Base-by-base conservation (phyloP, 1,140 invertebrate species). In the Megathymus violae region DNA sequence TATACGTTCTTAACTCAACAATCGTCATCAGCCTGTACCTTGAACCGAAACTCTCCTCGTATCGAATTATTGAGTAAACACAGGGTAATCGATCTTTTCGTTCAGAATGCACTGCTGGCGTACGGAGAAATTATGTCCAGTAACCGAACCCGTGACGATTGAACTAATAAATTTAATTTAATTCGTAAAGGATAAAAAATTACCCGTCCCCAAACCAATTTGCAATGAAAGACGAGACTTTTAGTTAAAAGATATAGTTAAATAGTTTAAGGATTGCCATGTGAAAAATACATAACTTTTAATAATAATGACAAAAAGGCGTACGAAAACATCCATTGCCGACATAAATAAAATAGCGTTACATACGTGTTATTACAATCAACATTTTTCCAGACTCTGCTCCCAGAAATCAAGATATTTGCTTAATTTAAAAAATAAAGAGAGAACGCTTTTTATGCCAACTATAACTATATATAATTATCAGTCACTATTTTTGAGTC, bases 31-130 rank as follows among this genome's bases (percentile, higher is more conserved):
- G 48, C 73, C 63, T 43, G 27, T 79, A 10, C 4, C 65, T 78
- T 73, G 25, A 10, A 44, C 40, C 64, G 67, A 58, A 60, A 54
- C 59, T 40, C 67, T 67, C 15, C 62, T 69, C 78, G 81, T 84
- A 89, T 88, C 87, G 85, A 89, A 89, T 89, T 89, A 89, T 89
- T 89, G 85, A 85, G 85, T 88, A 89, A 89, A 89, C 84, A 89
- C 83, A 77, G 50, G 67, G 77, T 85, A 89, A 85, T 86, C 82
- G 76, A 86, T 85, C 82, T 76, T 77, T 85, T 78, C 76, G 78
- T 80, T 74, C 70, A 71, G 70, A 84, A 79, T 73, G 74, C 76
- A 74, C 65, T 76, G 80, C 71, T 77, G 77, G 80, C 78, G 69
- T 73, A 70, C 67, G 56, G 67, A 78, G 80, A 78, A 76, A 79